phyloP scores from a whole-genome alignment of 2,797 vertebrate genomes.

The Halcyon chelicuti region DNA sequence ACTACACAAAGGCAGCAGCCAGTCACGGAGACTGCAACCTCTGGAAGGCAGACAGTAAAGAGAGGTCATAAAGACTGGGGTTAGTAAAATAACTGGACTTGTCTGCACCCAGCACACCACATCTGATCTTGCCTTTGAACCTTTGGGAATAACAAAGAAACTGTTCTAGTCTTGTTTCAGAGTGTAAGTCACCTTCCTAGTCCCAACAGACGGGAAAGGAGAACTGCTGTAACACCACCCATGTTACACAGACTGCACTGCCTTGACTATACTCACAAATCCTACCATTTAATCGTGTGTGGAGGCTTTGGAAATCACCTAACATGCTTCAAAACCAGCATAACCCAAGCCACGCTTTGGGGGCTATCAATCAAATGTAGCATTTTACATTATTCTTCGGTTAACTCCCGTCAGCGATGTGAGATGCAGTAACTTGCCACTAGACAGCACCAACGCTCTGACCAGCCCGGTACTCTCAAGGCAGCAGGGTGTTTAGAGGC shows the following conservation, averaged over 20 bases:
- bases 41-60: neutral
- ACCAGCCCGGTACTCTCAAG: neutral
- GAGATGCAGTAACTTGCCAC: conserved; percentile 14
- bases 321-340: neutral
- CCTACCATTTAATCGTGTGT: neutral
- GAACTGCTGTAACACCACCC: neutral
- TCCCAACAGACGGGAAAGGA: accelerated
- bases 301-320: neutral
- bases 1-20: neutral
- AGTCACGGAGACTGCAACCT: neutral
- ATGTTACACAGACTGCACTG: accelerated
- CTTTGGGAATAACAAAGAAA: neutral
- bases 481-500: neutral
- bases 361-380: neutral
- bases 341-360: neutral
- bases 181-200: neutral
- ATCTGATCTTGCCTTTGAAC: neutral
- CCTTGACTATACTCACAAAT: neutral
- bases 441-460: conserved; percentile 11
- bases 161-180: neutral
- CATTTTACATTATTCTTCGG: neutral
- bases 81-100: neutral
- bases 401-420: neutral
- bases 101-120: neutral
- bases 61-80: neutral